Evolutionary conservation across 2,888 invertebrate species (phyloP).

Genomic region (Archips xylosteana): DNA sequence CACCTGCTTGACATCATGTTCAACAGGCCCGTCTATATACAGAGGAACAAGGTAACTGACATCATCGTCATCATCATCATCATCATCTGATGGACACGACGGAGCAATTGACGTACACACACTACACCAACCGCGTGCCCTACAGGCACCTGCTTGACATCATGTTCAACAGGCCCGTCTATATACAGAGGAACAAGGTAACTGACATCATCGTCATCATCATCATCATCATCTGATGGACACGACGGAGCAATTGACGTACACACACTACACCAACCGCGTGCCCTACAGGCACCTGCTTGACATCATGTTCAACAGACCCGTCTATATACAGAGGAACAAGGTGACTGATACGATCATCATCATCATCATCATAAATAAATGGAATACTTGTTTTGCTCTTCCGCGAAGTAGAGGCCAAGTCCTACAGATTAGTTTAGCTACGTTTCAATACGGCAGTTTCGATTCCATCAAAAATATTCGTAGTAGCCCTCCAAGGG

Average conservation of each 20-base stretch:
- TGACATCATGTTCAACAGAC: slow-evolving; percentile 92
- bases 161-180: slow-evolving; percentile 92
- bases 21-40: slow-evolving; percentile 92
- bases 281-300: slow-evolving; percentile 90
- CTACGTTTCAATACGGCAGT: too few species aligned
- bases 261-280: slow-evolving; percentile 92
- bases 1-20: slow-evolving; percentile 92
- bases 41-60: slow-evolving; percentile 87
- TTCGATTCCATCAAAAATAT: too few species aligned
- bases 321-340: slow-evolving; percentile 91
- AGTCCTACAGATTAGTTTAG: too few species aligned
- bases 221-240: slow-evolving; percentile 87
- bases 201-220: background rate
- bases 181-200: slow-evolving; percentile 90
- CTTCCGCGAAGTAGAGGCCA: too few species aligned
- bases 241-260: slow-evolving; percentile 92
- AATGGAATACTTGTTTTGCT: too few species aligned
- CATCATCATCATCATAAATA: too few species aligned
- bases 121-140: slow-evolving; percentile 92
- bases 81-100: slow-evolving; percentile 91
- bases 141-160: slow-evolving; percentile 91
- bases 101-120: slow-evolving; percentile 93
- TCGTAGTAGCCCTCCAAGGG: too few species aligned
- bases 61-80: too few species aligned
- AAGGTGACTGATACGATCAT: slow-evolving; percentile 75